Conservation (phyloP, 2,888 invertebrate species). For the Euphydryas editha region DNA sequence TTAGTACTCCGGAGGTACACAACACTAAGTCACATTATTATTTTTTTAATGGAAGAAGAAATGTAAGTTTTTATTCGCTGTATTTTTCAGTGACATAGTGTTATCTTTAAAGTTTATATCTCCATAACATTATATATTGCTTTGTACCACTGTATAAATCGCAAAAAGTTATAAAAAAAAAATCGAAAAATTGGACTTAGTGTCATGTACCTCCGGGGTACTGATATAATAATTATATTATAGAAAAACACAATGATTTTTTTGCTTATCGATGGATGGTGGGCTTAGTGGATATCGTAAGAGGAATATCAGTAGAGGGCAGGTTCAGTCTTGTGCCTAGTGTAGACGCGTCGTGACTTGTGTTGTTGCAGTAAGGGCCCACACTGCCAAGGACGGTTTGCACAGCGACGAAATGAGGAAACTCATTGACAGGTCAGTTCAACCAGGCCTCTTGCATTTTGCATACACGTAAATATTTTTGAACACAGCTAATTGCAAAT, state of each 20-base stretch:
- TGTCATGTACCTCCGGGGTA: too few relatives aligned
- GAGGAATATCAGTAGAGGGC: slow-evolving; percentile 61
- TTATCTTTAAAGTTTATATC: too few relatives aligned
- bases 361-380: slow-evolving; percentile 86
- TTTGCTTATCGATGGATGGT: not conserved
- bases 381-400: slow-evolving; percentile 94
- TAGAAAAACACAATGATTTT: not conserved
- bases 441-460: slow-evolving; percentile 50
- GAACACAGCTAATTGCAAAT: not conserved
- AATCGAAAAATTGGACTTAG: too few relatives aligned
- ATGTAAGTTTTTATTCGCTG: too few relatives aligned
- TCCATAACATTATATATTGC: too few relatives aligned
- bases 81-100: too few relatives aligned
- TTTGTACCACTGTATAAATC: too few relatives aligned
- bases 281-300: slow-evolving; percentile 55
- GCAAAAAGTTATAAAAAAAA: too few relatives aligned
- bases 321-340: slow-evolving; percentile 72
- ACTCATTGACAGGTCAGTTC: slow-evolving; percentile 97
- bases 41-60: too few relatives aligned
- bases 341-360: slow-evolving; percentile 80
- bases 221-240: too few relatives aligned
- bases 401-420: slow-evolving; percentile 98
- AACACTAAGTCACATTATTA: too few relatives aligned
- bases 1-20: too few relatives aligned
- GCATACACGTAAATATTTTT: slow-evolving; percentile 10